Evolutionary conservation across 2,113 vertebrate genomes (phyloP).

Genomic region (Melanotaenia duboulayi): DNA sequence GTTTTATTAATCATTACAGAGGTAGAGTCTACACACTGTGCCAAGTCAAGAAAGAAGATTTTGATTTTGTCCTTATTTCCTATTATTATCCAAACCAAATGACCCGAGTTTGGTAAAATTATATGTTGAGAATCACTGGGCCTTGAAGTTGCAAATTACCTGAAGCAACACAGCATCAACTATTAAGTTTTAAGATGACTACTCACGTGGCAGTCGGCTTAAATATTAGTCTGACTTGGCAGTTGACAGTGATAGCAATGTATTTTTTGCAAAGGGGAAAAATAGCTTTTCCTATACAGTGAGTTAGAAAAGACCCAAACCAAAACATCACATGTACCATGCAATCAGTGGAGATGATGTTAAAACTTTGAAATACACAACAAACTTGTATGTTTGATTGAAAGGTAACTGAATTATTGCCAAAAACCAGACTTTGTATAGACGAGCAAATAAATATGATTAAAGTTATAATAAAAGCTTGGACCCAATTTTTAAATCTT

Average conservation of each 20-base stretch:
- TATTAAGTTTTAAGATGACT: conserved; percentile 71
- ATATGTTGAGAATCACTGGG: conserved; percentile 5
- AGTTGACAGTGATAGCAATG: conserved; percentile 62
- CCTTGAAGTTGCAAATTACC: conserved; percentile 38
- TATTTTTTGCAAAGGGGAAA: conserved; percentile 44
- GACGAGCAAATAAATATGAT: conserved; percentile 21
- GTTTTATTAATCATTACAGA: conserved; percentile 50
- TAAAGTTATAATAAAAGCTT: conserved; percentile 14
- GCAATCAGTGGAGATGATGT: conserved; percentile 65
- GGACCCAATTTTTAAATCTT: conserved; percentile 3
- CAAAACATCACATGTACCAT: conserved; percentile 30
- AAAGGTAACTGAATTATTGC: conserved; percentile 22
- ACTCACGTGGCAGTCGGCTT: conserved; percentile 63
- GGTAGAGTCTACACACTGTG: conserved; percentile 19
- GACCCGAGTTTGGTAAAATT: conserved; percentile 26
- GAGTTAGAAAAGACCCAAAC: conserved; percentile 42
- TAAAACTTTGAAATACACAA: conserved; percentile 60
- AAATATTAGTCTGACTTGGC: conserved; percentile 60
- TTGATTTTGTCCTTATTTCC: conserved; percentile 33
- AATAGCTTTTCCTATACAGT: conserved; percentile 41
- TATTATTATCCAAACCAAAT: conserved; percentile 1
- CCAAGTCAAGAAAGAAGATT: conserved; percentile 14
- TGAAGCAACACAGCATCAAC: conserved; percentile 44
- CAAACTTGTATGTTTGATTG: conserved; percentile 41
- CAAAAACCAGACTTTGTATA: background rate